Conservation (phyloP, 2,888 invertebrate species). For the Flabesymbios commensalis region DNA sequence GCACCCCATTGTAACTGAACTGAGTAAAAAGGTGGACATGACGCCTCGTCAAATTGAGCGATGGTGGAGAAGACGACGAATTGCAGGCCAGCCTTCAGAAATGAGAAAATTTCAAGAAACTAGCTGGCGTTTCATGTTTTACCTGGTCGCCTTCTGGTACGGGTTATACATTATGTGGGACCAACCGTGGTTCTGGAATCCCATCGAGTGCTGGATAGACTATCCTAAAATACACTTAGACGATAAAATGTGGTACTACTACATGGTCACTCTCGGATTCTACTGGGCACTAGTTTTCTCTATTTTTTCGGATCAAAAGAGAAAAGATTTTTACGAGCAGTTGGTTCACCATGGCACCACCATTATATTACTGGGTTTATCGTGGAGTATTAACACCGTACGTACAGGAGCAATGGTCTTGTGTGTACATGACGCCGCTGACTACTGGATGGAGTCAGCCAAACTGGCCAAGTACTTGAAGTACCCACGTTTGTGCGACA, state of each 20-base stretch:
- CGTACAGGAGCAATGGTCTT: slow-evolving; percentile 84
- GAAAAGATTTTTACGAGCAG: slow-evolving; percentile 92
- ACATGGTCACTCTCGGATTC: slow-evolving; percentile 91
- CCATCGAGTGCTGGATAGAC: no score
- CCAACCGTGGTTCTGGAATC: no score
- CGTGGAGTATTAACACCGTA: slow-evolving; percentile 93
- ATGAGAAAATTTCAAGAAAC: slow-evolving; percentile 91
- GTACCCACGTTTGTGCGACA: slow-evolving; percentile 85
- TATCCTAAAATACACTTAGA: no score
- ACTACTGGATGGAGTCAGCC: slow-evolving; percentile 67
- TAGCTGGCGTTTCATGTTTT: slow-evolving; percentile 38
- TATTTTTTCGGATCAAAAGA: slow-evolving; percentile 89
- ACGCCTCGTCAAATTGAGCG: slow-evolving; percentile 85
- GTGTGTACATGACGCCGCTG: slow-evolving; percentile 63
- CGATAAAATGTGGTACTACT: no score
- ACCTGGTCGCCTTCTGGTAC: slow-evolving; percentile 28
- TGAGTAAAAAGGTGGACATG: slow-evolving; percentile 85
- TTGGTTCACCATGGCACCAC: slow-evolving; percentile 96
- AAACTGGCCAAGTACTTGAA: slow-evolving; percentile 93
- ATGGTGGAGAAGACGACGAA: slow-evolving; percentile 83
- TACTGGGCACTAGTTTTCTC: slow-evolving; percentile 91
- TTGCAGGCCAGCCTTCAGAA: slow-evolving; percentile 85
- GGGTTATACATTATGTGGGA: slow-evolving; percentile 30
- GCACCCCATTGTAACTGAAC: no score
- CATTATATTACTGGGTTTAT: slow-evolving; percentile 84